Evolutionary conservation across 2,888 invertebrate species (phyloP), one percentile per base, ranked within the genome.

Genomic region (Spilosoma lubricipeda): DNA sequence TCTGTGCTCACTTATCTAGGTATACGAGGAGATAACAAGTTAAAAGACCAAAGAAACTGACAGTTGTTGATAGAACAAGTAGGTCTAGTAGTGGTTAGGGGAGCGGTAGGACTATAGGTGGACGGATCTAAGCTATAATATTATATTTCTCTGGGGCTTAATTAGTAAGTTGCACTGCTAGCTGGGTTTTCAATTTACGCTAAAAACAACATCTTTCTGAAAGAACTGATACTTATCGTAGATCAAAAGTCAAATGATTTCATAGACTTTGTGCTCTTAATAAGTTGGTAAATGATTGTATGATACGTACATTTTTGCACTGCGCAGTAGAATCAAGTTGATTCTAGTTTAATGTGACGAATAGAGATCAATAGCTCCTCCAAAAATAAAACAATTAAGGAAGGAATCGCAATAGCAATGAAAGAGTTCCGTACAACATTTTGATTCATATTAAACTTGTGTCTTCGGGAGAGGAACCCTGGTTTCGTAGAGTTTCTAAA

Each of bases 271-370:
- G 69, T 36, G 39, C 27, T 59, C 33, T 59, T 69, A 69, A 69
- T 59, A 39, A 39, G 56, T 56, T 69, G 15, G 30, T 27, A 27
- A 56, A 15, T 23, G 27, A 56, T 56, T 69, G 27, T 39, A 36
- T 39, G 56, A 27, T 36, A 33, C n/a, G n/a, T n/a, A n/a, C 18
- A 59, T 67, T 74, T 68, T 74, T 77, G 68, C 67, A 70, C 78
- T 81, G 81, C 82, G 85, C 80, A 85, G 78, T 85, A 82, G 65
- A 76, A 78, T 80, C 81, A 73, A 73, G 81, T 78, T 80, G 75
- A 76, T 80, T 84, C 82, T 82, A 68, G 82, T 88, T 85, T 73
- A 52, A 72, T 52, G 45, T 76, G 74, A 78, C 77, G 72, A 75
- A 63, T 68, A 78, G 56, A 86, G 78, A 85, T 82, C 82, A 84